phyloP scores from a whole-genome alignment of 1,140 invertebrate species.

The Amyelois transitella region DNA sequence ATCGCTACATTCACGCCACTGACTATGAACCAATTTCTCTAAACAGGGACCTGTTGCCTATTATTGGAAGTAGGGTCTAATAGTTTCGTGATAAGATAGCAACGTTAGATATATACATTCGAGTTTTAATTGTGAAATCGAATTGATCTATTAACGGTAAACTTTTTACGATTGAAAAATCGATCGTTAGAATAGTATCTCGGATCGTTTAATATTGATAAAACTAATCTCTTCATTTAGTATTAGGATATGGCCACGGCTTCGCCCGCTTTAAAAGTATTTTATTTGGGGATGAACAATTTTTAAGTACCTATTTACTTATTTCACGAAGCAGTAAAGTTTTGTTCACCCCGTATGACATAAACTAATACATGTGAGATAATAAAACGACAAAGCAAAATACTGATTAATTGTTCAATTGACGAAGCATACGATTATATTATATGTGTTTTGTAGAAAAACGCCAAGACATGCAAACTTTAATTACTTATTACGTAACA shows the following conservation, averaged over 20 bases:
- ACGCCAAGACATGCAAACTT: neutral
- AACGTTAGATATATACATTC: neutral
- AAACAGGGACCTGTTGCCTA: conserved; percentile 30
- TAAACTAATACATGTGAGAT: too few species aligned
- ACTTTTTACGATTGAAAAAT: neutral
- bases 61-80: conserved; percentile 39
- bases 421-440: too few species aligned
- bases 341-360: too few species aligned
- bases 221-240: neutral
- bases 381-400: too few species aligned
- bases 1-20: conserved; percentile 25
- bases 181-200: neutral
- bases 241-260: too few species aligned
- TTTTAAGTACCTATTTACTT: too few species aligned
- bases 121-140: neutral
- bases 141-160: neutral
- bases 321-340: too few species aligned
- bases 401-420: too few species aligned
- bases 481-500: neutral
- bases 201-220: neutral
- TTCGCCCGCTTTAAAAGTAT: too few species aligned
- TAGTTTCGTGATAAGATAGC: conserved; percentile 46
- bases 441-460: too few species aligned
- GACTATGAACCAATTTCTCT: conserved; percentile 31
- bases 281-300: too few species aligned